A percentile compares a stretch with the other conserved stretches of the same genome.
phyloP scores from a whole-genome alignment of 2,113 vertebrate species.

The Apus apus region DNA sequence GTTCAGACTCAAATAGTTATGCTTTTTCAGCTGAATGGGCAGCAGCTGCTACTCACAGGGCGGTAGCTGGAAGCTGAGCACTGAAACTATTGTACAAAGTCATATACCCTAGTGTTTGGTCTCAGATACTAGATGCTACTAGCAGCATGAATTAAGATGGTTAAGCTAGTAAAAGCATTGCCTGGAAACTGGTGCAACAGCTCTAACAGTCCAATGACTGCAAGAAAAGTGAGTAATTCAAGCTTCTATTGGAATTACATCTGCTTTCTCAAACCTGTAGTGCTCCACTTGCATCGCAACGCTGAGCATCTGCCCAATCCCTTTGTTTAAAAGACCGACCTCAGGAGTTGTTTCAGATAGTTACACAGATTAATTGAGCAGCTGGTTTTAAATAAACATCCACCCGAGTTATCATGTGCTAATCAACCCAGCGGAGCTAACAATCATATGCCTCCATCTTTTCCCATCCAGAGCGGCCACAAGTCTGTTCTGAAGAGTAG shows the following conservation, averaged over 20 bases:
- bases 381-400: slow-evolving; percentile 51
- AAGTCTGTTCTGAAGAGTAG: neutral
- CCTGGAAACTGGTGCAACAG: neutral
- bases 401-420: neutral
- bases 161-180: neutral
- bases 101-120: neutral
- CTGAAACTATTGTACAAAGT: neutral
- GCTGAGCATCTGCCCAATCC: neutral
- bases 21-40: neutral
- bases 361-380: slow-evolving; percentile 25
- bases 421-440: neutral
- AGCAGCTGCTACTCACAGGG: neutral
- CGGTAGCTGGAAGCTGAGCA: neutral
- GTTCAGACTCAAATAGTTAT: neutral
- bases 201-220: neutral
- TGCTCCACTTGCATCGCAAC: neutral
- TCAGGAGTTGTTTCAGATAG: slow-evolving; percentile 21
- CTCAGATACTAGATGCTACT: neutral
- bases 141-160: neutral
- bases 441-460: neutral
- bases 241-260: neutral
- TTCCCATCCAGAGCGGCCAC: neutral
- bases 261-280: slow-evolving; percentile 1
- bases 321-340: slow-evolving; percentile 12
- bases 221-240: slow-evolving; percentile 1